Percentiles rank a stretch among this genome's conserved stretches.
These are phyloP conservation scores for Dryadula phaetusa DNA, from an alignment of 2,888 invertebrate genomes.

Conservation along the genomic window DNA sequence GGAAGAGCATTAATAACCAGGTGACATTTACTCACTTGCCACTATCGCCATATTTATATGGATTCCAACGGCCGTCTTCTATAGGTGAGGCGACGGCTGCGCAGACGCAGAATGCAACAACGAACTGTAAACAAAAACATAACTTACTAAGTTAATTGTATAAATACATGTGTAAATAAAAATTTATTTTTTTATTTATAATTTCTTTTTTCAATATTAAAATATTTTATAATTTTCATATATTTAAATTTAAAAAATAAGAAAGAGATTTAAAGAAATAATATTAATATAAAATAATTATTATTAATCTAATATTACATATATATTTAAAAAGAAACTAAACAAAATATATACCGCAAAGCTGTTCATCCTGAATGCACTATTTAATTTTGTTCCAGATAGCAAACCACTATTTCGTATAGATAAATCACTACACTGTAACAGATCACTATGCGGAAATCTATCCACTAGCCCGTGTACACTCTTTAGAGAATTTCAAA, in stretches of 20 bases:
- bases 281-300: no score
- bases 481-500: conserved; percentile 79
- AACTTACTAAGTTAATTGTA: conserved; percentile 24
- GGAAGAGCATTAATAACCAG: conserved; percentile 31
- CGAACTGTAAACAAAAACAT: conserved; percentile 59
- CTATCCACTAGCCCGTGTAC: conserved; percentile 71
- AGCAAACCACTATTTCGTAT: conserved; percentile 51
- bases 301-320: no score
- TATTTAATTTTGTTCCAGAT: conserved; percentile 44
- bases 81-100: conserved; percentile 60
- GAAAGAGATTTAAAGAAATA: conserved; percentile 25
- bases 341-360: conserved; percentile 58
- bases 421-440: conserved; percentile 66
- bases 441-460: conserved; percentile 72
- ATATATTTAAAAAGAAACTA: conserved; percentile 26
- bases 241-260: not conserved
- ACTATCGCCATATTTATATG: conserved; percentile 67
- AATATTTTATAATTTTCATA: not conserved
- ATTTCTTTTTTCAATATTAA: not conserved
- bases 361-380: conserved; percentile 70
- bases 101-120: conserved; percentile 69
- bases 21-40: conserved; percentile 79
- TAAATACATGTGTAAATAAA: conserved; percentile 15
- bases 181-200: not conserved
- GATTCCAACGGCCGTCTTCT: conserved; percentile 73